Percentiles rank a stretch among this genome's conserved stretches.
These are phyloP conservation scores for Chelon labrosus DNA, from an alignment of 2,797 vertebrate genomes.

Conservation along the genomic window DNA sequence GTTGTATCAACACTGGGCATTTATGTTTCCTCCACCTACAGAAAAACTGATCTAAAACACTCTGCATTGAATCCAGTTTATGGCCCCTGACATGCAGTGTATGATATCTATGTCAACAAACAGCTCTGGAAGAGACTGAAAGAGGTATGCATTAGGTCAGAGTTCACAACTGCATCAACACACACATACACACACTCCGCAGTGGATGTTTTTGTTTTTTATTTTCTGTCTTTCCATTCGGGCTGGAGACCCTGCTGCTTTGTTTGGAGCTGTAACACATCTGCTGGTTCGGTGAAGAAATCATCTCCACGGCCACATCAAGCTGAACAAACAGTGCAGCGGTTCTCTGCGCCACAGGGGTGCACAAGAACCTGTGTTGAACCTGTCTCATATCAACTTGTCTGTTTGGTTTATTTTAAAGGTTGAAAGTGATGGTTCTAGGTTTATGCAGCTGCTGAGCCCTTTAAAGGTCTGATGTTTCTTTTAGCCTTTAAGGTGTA, in stretches of 20 bases:
- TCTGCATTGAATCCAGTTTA: constrained; percentile 4
- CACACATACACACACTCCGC: neutral
- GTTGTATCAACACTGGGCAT: too few species aligned
- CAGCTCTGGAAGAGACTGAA: neutral
- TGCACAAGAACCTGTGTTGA: neutral
- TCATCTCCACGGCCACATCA: constrained; percentile 5
- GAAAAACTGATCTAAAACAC: neutral
- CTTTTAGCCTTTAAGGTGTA: constrained; percentile 1
- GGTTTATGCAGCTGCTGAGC: constrained; percentile 10
- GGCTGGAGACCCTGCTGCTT: constrained; percentile 17
- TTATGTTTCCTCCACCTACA: constrained; percentile 2
- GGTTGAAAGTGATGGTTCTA: neutral
- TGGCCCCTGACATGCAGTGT: neutral
- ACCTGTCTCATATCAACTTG: neutral
- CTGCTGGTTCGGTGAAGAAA: constrained; percentile 27
- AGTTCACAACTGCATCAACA: constrained; percentile 3
- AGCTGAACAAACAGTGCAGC: constrained; percentile 47
- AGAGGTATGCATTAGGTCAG: constrained; percentile 17
- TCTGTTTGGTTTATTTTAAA: neutral
- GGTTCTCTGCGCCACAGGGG: neutral
- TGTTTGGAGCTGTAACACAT: constrained; percentile 40
- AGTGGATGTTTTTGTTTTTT: neutral
- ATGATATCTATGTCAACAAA: constrained; percentile 39
- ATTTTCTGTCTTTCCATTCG: constrained; percentile 15
- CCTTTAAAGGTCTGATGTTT: constrained; percentile 22